Evolutionary conservation across 2,113 vertebrate genomes (phyloP), one percentile per base, ranked within the genome.

Genomic region (Nothobranchius kuhntae): DNA sequence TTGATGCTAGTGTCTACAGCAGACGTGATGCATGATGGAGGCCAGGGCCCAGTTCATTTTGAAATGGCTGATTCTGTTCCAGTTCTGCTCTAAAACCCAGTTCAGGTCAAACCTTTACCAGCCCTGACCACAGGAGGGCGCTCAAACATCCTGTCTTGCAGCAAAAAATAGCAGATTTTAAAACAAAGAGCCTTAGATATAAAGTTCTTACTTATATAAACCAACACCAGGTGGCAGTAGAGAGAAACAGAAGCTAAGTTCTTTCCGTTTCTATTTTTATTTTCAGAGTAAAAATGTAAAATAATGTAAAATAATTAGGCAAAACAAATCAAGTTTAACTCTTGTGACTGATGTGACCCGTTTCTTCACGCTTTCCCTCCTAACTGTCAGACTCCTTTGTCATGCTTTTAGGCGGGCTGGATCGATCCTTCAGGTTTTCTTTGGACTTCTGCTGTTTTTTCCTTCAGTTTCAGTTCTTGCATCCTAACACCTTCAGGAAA

Each of bases 111-210:
- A 55, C 17, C 35, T 47, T n/a, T 69, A 59, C 55, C 36, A 65
- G 21, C 8, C 7, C 15, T 24, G 50, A 17, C 80, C 82, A 84
- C 75, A 42, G 54, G 74, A 71, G 76, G 73, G 82, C 62, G 73
- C 38, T 68, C 5, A 35, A 73, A 54, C 54, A 56, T 62, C 53
- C 38, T 35, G 30, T 38, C 36, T 7, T 50, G 15, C 14, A 2
- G 48, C 15, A 13, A 4, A 17, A 8, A 7, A 21, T 21, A 50
- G 9, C 48, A 50, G 15, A 9, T 8, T 38, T 50, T 35, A 46
- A 54, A 53, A 21, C 36, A 58, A 21, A 21, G 21, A 21, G 21
- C 21, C 21, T 21, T 21, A 21, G 21, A 21, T 21, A 21, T 53
- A 38, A 13, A 8, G 4, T 30, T 55, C 26, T n/a, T 3, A 55